A percentile compares a stretch with the other conserved stretches of the same genome.
Conservation (phyloP, 2,113 vertebrate genomes). For the Daboia siamensis region DNA sequence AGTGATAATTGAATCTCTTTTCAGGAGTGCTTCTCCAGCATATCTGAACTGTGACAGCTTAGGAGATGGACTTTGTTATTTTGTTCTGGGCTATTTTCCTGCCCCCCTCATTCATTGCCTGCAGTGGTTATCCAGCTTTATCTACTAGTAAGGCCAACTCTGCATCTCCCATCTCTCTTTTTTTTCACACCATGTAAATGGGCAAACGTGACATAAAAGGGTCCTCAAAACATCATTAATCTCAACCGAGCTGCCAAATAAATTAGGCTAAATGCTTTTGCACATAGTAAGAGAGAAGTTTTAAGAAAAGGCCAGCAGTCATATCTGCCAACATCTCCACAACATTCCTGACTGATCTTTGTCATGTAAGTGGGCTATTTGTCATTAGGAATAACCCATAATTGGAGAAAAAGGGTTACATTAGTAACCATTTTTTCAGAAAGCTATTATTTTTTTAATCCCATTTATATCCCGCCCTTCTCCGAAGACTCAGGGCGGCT, state of each 20-base stretch:
- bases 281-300: not conserved
- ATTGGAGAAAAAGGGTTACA: not conserved
- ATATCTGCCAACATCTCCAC: not conserved
- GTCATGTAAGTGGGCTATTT: not conserved
- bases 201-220: not conserved
- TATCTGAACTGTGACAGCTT: not conserved
- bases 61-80: not conserved
- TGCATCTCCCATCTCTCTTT: not conserved
- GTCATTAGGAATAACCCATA: not conserved
- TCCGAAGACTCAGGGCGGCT: no score
- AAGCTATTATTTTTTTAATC: not conserved
- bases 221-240: not conserved
- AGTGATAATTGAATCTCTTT: not conserved
- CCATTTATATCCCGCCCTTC: no score
- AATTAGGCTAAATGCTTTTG: not conserved
- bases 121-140: not conserved
- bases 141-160: not conserved
- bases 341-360: not conserved
- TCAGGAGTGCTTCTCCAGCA: not conserved
- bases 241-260: not conserved
- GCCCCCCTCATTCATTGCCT: not conserved
- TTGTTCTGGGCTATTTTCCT: not conserved
- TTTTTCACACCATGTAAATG: not conserved
- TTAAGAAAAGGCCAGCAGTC: not conserved
- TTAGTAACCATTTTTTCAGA: not conserved